Conservation (phyloP, 2,113 vertebrate genomes). For the Gallinago media region DNA sequence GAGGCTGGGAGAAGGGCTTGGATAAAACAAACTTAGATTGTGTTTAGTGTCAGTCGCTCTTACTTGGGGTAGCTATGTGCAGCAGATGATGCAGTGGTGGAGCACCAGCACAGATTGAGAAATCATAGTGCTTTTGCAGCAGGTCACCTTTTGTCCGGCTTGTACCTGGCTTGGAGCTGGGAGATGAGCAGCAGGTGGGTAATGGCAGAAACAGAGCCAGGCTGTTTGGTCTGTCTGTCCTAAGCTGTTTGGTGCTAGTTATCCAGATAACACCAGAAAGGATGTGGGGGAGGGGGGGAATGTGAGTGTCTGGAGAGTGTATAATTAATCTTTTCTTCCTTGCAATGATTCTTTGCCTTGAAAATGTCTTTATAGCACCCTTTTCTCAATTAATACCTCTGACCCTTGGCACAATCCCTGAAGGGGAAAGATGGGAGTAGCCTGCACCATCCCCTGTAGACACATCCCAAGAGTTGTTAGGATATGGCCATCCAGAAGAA, state of each 20-base stretch:
- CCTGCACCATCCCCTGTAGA: fast-evolving
- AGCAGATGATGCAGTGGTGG: not conserved
- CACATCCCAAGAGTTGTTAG: not conserved
- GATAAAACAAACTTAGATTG: not conserved
- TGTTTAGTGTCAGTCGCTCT: fast-evolving
- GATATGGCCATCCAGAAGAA: not conserved
- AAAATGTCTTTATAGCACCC: not conserved
- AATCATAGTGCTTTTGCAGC: not conserved
- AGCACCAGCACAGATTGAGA: not conserved
- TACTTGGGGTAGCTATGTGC: not conserved
- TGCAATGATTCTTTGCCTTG: not conserved
- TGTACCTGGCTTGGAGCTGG: not conserved
- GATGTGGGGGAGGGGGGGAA: too few relatives aligned
- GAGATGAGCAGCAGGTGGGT: not conserved
- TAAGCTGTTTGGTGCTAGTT: too few relatives aligned
- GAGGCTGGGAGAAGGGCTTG: not conserved
- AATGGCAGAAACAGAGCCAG: not conserved
- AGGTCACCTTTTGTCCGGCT: not conserved
- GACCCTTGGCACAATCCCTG: not conserved
- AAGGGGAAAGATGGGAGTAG: not conserved
- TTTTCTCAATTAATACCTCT: not conserved
- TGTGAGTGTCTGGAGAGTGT: not conserved
- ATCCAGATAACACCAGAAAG: not conserved
- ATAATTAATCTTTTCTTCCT: not conserved
- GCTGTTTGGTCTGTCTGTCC: not conserved